Evolutionary conservation across 2,113 vertebrate genomes (phyloP), one percentile per base, ranked within the genome.

Genomic region (Equus przewalskii): DNA sequence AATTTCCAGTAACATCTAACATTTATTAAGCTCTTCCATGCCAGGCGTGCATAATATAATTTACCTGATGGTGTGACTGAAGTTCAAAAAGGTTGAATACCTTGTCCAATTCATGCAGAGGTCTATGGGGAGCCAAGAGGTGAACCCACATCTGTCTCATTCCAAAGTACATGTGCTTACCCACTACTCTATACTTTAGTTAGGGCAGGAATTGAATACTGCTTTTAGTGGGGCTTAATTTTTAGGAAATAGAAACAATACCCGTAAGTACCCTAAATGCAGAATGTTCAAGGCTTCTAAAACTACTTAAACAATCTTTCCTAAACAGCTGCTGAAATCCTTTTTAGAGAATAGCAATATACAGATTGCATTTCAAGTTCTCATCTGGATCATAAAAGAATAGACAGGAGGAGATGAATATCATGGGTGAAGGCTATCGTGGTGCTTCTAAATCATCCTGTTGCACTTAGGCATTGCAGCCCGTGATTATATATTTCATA

Each of bases 341-440:
- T 81, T 11, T 96, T 95, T 0, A 87, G 84, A 94, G 89, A 94
- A 96, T 41, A 11, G 46, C 91, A 78, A 89, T 93, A 54, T 94
- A 84, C 93, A 96, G 92, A 97, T 96, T 98, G 46, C 49, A 89
- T 87, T 94, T 89, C 78, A 87, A 95, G 72, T 51, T 41, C 94
- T 96, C 21, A 24, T n/a, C 86, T 87, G 51, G 65, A 88, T 96
- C 58, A 95, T 72, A 82, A 88, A 82, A 89, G 79, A 93, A 87
- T 93, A 95, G 88, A 96, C 91, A 54, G 73, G 78, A 60, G 33
- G 72, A 94, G 95, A 97, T 70, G 79, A 91, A 93, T 96, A 93
- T 96, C 89, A n/a, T 21, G 81, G 56, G 64, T 36, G 78, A 92
- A 78, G 84, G 75, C 92, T 95, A 91, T 67, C 19, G 0, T 33